Percentiles rank a stretch among this genome's conserved stretches.
Conservation (phyloP, 2,888 invertebrate species). For the Leptinotarsa juncta region DNA sequence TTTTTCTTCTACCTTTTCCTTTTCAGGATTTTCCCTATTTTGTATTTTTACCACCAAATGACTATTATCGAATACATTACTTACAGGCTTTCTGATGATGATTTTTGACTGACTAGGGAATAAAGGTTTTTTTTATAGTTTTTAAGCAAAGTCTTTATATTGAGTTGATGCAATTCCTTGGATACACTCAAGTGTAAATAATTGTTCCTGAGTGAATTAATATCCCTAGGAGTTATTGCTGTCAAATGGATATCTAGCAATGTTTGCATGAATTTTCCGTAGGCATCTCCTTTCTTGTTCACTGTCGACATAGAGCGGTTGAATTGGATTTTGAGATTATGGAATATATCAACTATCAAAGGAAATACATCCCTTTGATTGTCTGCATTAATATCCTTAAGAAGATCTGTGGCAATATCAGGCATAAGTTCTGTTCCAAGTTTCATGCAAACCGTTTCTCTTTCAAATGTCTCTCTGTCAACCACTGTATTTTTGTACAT, state of each 20-base stretch:
- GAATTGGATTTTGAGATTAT: constrained; percentile 12
- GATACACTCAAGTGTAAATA: background rate
- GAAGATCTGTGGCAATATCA: constrained; percentile 24
- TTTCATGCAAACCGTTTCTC: constrained; percentile 24
- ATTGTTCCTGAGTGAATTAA: background rate
- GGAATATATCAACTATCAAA: background rate
- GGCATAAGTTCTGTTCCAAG: constrained; percentile 32
- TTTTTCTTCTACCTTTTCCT: too few species aligned
- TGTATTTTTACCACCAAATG: too few species aligned
- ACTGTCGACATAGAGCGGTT: constrained; percentile 10
- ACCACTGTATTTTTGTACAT: constrained; percentile 25
- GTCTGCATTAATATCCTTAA: constrained; percentile 14
- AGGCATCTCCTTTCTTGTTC: background rate
- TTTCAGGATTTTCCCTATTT: too few species aligned
- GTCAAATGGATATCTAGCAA: constrained; percentile 23
- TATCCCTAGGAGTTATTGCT: background rate
- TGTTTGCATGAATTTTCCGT: constrained; percentile 3
- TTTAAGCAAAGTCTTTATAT: constrained; percentile 17
- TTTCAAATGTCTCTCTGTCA: constrained; percentile 9
- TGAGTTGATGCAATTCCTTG: constrained; percentile 26
- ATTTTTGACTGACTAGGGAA: background rate
- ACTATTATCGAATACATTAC: background rate
- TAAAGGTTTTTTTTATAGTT: constrained; percentile 28
- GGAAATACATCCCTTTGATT: constrained; percentile 1
- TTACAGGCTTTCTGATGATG: constrained; percentile 26